These are phyloP conservation scores for Cantharis flavilabris DNA, from an alignment of 2,888 invertebrate genomes.

Conservation along the genomic window DNA sequence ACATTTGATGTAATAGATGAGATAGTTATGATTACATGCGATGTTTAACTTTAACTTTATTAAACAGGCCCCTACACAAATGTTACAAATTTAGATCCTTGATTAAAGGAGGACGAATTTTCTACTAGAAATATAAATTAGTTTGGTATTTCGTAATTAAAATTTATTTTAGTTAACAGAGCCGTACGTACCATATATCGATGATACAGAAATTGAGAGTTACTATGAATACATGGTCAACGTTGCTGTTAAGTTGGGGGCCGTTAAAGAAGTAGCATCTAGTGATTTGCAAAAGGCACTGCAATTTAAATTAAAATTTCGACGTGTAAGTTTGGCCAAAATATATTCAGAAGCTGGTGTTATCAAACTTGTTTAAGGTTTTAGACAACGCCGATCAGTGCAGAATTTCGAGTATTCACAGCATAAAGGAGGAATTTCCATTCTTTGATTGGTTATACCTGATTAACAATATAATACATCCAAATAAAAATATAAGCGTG, in stretches of 20 bases:
- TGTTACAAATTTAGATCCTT: background rate
- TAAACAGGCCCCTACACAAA: background rate
- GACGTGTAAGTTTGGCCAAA: background rate
- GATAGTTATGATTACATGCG: background rate
- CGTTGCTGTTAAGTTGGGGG: background rate
- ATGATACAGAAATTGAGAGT: slow-evolving; percentile 5
- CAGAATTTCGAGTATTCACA: slow-evolving; percentile 11
- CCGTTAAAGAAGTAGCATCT: background rate
- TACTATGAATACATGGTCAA: slow-evolving; percentile 10
- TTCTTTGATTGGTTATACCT: slow-evolving; percentile 13
- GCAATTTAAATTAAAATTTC: background rate
- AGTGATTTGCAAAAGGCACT: background rate
- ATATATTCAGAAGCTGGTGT: background rate
- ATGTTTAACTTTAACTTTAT: background rate
- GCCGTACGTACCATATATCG: background rate
- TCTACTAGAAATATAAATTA: background rate
- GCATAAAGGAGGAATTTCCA: slow-evolving; percentile 10
- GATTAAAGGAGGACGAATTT: background rate
- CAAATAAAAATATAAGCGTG: slow-evolving; percentile 10
- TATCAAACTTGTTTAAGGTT: slow-evolving; percentile 1
- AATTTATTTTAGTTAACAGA: slow-evolving; percentile 3
- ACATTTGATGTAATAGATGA: background rate
- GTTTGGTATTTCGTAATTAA: background rate
- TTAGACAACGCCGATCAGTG: slow-evolving; percentile 5
- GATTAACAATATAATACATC: slow-evolving; percentile 14